phyloP scores from a whole-genome alignment of 1,140 invertebrate genomes.

The Drosophila sproati region DNA sequence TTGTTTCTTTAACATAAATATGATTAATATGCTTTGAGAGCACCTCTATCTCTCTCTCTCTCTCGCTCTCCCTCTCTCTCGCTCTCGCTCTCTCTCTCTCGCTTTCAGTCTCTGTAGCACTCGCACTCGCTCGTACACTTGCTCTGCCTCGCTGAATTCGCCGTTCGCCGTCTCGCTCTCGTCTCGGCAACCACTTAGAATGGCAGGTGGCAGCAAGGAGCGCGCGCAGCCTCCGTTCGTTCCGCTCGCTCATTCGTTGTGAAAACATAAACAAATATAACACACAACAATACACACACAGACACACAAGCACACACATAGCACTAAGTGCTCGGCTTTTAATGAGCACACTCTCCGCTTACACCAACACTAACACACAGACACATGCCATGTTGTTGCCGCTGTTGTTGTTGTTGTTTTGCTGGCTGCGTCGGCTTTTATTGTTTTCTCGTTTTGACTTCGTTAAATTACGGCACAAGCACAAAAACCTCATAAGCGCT shows the following conservation, averaged over 20 bases:
- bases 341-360: constrained; percentile 41
- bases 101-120: background rate
- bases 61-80: background rate
- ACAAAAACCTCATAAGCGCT: constrained; percentile 79
- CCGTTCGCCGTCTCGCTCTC: constrained; percentile 40
- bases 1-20: constrained; percentile 12
- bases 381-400: constrained; percentile 17
- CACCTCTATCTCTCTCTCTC: background rate
- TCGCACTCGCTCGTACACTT: constrained; percentile 18
- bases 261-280: constrained; percentile 46
- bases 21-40: constrained; percentile 18
- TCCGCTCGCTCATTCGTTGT: constrained; percentile 50
- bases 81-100: constrained; percentile 9
- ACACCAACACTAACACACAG: constrained; percentile 21
- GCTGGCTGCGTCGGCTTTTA: constrained; percentile 62
- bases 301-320: constrained; percentile 9
- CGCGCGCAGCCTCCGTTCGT: constrained; percentile 67
- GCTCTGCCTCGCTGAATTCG: constrained; percentile 20
- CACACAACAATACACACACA: constrained; percentile 45
- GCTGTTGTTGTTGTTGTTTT: constrained; percentile 45
- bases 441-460: constrained; percentile 83
- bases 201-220: constrained; percentile 49
- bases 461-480: constrained; percentile 82
- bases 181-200: constrained; percentile 42
- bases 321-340: constrained; percentile 35